These are phyloP conservation scores for Gasterosteus nipponicus DNA, from an alignment of 2,113 vertebrate species.

Conservation along the genomic window DNA sequence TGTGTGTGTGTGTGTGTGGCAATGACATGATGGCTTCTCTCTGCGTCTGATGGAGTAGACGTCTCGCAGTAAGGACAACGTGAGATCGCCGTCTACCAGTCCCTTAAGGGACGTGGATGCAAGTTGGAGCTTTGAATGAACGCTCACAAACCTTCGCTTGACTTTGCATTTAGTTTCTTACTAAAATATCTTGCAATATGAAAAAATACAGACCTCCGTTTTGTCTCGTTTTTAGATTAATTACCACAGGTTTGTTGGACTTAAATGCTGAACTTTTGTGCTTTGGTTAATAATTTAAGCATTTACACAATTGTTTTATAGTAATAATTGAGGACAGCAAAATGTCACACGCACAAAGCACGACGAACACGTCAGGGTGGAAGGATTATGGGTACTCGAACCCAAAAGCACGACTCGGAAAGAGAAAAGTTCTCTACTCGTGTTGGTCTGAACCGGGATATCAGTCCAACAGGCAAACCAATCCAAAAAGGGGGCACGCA, in stretches of 20 bases:
- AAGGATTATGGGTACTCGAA: no score
- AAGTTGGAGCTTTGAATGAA: no score
- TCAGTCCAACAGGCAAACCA: no score
- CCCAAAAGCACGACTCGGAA: no score
- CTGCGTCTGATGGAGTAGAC: neutral
- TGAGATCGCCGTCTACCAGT: neutral
- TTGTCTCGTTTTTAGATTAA: neutral
- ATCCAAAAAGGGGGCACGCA: no score
- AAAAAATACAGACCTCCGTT: neutral
- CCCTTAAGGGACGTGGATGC: no score
- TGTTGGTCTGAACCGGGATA: no score
- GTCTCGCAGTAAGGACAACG: neutral
- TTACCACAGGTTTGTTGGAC: no score
- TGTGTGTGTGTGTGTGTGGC: slow-evolving; percentile 32
- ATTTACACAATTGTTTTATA: neutral
- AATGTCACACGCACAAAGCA: neutral
- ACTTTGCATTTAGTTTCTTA: neutral
- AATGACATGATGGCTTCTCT: slow-evolving; percentile 14
- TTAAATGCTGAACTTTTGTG: no score
- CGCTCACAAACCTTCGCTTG: neutral
- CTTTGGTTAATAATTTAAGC: neutral
- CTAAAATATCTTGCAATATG: neutral
- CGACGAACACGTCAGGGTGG: neutral
- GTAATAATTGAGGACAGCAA: neutral
- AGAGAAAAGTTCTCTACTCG: no score